These are phyloP conservation scores for Coregonus ussuriensis DNA, from an alignment of 2,797 vertebrate genomes.

Conservation along the genomic window DNA sequence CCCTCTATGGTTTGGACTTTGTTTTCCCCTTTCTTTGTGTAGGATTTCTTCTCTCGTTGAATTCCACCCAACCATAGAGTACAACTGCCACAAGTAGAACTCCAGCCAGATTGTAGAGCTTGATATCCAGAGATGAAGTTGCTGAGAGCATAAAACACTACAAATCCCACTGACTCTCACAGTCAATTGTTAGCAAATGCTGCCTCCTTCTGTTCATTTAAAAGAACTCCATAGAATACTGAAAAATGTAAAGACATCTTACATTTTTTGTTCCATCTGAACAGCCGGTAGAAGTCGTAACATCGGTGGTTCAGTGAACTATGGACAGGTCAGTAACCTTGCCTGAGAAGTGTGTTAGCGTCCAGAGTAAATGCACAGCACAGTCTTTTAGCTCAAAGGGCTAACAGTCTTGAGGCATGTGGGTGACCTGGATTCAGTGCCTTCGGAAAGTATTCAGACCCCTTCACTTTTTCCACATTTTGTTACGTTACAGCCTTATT, in stretches of 20 bases:
- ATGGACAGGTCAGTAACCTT: too few species aligned
- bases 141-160: slow-evolving; percentile 74
- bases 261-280: too few species aligned
- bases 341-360: too few species aligned
- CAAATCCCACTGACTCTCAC: slow-evolving; percentile 78
- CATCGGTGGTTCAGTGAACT: too few species aligned
- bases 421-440: too few species aligned
- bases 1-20: background rate
- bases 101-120: slow-evolving; percentile 70
- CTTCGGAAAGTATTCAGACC: too few species aligned
- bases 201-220: slow-evolving; percentile 74
- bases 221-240: slow-evolving; percentile 77
- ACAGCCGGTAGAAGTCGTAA: too few species aligned
- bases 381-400: too few species aligned
- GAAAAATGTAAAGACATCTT: background rate
- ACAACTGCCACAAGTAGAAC: slow-evolving; percentile 58
- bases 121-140: slow-evolving; percentile 66
- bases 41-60: slow-evolving; percentile 57
- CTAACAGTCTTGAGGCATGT: too few species aligned
- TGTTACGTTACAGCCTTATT: too few species aligned
- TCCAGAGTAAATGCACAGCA: too few species aligned
- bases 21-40: background rate
- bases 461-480: too few species aligned
- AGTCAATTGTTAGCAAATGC: slow-evolving; percentile 80
- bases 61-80: slow-evolving; percentile 62